These are phyloP conservation scores for Centropyge bicolor DNA, from an alignment of 2,797 vertebrate genomes.

Conservation along the genomic window DNA sequence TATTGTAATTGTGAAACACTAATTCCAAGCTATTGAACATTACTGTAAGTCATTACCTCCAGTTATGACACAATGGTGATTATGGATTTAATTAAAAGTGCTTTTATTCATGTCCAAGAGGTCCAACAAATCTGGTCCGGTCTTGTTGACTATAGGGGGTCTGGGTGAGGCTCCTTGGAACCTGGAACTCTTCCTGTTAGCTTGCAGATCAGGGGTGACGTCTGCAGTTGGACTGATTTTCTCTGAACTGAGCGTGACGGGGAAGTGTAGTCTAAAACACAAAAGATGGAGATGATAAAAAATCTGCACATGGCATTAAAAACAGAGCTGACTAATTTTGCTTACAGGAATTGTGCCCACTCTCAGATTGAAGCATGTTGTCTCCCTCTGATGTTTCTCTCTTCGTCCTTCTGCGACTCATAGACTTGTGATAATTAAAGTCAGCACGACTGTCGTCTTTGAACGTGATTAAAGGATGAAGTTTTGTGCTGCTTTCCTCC, in stretches of 20 bases:
- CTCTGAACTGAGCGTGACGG: too few species aligned
- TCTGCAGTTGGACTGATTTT: background rate
- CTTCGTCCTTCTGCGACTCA: background rate
- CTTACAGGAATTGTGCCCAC: background rate
- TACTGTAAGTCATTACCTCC: background rate
- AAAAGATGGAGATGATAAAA: background rate
- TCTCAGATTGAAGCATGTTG: background rate
- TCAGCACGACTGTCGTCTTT: background rate
- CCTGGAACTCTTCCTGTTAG: background rate
- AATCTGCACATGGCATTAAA: background rate
- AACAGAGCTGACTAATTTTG: background rate
- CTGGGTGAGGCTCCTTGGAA: background rate
- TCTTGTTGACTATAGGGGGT: background rate
- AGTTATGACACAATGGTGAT: background rate
- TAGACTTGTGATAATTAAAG: background rate
- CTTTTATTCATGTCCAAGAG: background rate
- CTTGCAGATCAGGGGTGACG: background rate
- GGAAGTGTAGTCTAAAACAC: too few species aligned
- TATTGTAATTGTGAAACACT: constrained; percentile 1
- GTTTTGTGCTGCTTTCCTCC: background rate
- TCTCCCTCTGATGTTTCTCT: background rate
- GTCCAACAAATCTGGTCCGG: background rate
- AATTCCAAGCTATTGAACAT: background rate
- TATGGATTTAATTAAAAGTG: background rate
- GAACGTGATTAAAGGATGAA: background rate